These are phyloP conservation scores for Aphelenchoides fujianensis DNA, from an alignment of 1,140 invertebrate species.

Conservation along the genomic window DNA sequence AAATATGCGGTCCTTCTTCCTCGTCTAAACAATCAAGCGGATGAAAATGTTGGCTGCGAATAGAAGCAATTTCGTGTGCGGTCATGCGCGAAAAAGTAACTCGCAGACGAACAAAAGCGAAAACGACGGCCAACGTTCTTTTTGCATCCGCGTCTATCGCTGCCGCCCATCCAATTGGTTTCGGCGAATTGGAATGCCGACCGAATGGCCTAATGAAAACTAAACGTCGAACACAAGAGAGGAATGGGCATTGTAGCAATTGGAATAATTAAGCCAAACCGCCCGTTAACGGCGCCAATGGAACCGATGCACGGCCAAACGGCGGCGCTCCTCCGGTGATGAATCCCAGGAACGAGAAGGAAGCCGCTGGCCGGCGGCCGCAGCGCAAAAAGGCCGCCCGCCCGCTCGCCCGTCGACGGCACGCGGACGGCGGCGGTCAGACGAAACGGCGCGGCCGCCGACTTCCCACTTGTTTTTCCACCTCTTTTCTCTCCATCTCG, in stretches of 20 bases:
- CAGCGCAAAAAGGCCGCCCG: neutral
- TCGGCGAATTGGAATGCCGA: neutral
- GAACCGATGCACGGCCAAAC: neutral
- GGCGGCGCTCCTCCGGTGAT: no score
- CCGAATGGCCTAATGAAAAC: neutral
- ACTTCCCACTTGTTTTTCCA: constrained; percentile 11
- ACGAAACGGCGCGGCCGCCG: neutral
- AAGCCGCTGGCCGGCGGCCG: neutral
- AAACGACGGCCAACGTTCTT: neutral
- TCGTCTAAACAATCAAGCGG: no score
- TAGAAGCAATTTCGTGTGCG: neutral
- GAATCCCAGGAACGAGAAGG: neutral
- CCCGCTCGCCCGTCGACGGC: neutral
- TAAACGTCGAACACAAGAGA: no score
- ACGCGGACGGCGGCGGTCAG: neutral
- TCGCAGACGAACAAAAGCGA: neutral
- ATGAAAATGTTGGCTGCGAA: no score
- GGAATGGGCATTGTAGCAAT: neutral
- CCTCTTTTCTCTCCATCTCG: neutral
- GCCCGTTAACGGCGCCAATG: neutral
- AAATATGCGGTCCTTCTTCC: no score
- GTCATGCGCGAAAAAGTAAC: neutral
- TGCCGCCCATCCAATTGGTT: constrained; percentile 5
- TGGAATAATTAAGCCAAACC: neutral
- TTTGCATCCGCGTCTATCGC: neutral